Evolutionary conservation across 2,113 vertebrate genomes (phyloP).

Genomic region (Boleophthalmus pectinirostris): DNA sequence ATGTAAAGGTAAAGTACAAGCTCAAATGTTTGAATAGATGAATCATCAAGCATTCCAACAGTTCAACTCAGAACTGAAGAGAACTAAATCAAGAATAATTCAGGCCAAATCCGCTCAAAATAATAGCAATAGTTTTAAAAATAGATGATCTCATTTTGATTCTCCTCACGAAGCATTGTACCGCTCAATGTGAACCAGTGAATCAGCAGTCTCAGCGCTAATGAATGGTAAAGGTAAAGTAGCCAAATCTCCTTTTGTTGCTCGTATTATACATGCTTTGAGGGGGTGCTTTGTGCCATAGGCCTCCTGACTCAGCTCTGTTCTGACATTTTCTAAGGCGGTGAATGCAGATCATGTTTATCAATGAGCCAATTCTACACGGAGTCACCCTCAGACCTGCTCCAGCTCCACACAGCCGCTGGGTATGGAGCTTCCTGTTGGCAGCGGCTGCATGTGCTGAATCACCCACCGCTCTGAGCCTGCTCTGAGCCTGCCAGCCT

Average conservation of each 20-base stretch:
- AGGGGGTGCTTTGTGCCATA: conserved; percentile 35
- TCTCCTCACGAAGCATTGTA: conserved; percentile 13
- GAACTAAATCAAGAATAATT: neutral
- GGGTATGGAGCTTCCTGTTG: conserved; percentile 34
- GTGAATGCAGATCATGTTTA: conserved; percentile 51
- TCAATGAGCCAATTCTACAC: conserved; percentile 50
- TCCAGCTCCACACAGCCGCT: conserved; percentile 42
- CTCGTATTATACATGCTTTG: conserved; percentile 50
- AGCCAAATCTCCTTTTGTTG: conserved; percentile 26
- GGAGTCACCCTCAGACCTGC: conserved; percentile 32
- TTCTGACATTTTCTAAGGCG: conserved; percentile 51
- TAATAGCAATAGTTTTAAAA: neutral
- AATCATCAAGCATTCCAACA: too few relatives aligned
- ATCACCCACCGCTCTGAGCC: conserved; percentile 40
- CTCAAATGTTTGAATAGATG: too few relatives aligned
- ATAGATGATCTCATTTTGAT: conserved; percentile 3
- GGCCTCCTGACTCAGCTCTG: conserved; percentile 47
- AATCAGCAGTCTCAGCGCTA: conserved; percentile 42
- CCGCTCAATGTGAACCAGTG: conserved; percentile 29
- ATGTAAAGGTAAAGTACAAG: conserved; percentile 44
- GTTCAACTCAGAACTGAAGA: neutral
- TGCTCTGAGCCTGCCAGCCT: conserved; percentile 30
- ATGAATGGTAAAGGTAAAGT: conserved; percentile 41
- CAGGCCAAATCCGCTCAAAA: neutral
- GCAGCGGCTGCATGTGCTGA: conserved; percentile 29